A percentile compares a stretch with the other conserved stretches of the same genome.
These are phyloP conservation scores for Thamnaconus septentrionalis DNA, from an alignment of 2,113 vertebrate genomes.

Conservation along the genomic window DNA sequence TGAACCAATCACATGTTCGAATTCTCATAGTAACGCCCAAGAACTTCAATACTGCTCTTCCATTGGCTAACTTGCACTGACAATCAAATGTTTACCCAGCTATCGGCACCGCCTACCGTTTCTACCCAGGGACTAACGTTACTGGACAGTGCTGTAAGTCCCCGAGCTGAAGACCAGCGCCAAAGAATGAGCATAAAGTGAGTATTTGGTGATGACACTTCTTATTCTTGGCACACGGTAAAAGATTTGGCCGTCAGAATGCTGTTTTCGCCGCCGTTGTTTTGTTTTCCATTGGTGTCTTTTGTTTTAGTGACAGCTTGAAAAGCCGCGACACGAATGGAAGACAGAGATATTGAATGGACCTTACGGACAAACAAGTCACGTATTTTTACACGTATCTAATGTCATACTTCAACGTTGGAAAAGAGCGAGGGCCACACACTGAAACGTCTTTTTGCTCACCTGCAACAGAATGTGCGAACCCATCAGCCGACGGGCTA, in stretches of 20 bases:
- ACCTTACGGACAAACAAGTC: conserved; percentile 18
- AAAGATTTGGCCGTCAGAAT: conserved; percentile 1
- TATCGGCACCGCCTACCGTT: conserved; percentile 43
- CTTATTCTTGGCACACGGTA: background rate
- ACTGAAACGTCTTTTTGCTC: no score
- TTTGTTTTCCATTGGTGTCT: conserved; percentile 23
- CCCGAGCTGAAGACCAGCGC: conserved; percentile 34
- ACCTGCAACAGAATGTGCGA: no score
- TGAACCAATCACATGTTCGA: conserved; percentile 27
- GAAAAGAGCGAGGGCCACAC: no score
- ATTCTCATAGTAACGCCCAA: background rate
- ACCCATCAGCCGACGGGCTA: no score
- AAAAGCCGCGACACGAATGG: conserved; percentile 26
- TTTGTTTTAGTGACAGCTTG: conserved; percentile 46
- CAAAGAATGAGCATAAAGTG: conserved; percentile 72
- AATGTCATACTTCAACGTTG: background rate
- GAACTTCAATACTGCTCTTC: fast-evolving
- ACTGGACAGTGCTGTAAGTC: conserved; percentile 42
- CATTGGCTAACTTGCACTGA: conserved; percentile 41
- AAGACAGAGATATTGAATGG: conserved; percentile 56
- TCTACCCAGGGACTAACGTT: conserved; percentile 29
- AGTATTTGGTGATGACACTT: conserved; percentile 62
- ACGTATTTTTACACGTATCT: background rate
- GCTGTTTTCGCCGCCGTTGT: background rate
- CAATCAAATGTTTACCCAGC: conserved; percentile 58